Evolutionary conservation across 2,113 vertebrate genomes (phyloP), one percentile per base, ranked within the genome.

Genomic region (Chinchilla lanigera): DNA sequence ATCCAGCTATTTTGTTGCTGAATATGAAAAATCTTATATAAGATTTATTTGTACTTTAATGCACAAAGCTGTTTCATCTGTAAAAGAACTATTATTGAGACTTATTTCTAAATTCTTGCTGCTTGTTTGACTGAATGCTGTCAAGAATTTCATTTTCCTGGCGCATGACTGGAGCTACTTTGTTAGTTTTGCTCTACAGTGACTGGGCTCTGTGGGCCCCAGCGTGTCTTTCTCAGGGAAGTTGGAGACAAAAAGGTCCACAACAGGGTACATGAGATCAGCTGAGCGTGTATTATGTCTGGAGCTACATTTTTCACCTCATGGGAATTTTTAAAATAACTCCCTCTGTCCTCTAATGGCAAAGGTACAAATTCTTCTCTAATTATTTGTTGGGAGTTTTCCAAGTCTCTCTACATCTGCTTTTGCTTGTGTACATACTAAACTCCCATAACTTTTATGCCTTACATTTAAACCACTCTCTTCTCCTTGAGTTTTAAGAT

Each of bases 371-470:
- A 80, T 86, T 86, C 9, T 24, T 60, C 5, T 86, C 35, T 77
- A 84, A 94, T 65, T 77, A 80, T 90, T 65, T 56, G n/a, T 41
- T 84, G 33, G 94, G 73, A 11, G 22, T 94, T 92, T 58, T 65
- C 50, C n/a, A 19, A 38, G 41, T 54, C 20, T 93, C 35, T 89
- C 11, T 69, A 3, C 13, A 24, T 71, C 4, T 91, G 3, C 28
- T 95, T 86, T 58, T 86, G 35, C 22, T 73, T 83, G 1, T 83
- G 12, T 89, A 69, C 7, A 90, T 19, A 81, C 0, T 19, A 95
- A 87, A 92, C 0, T 33, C 41, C 38, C 30, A 60, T n/a, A 81
- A 84, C 50, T 82, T 75, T 80, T 87, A 78, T 90, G 14, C 0
- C 1, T 13, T 61, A 52, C 16, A 26, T 24, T 56, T 80, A 83